Conservation (phyloP, 2,113 vertebrate genomes). For the Pristiophorus japonicus region DNA sequence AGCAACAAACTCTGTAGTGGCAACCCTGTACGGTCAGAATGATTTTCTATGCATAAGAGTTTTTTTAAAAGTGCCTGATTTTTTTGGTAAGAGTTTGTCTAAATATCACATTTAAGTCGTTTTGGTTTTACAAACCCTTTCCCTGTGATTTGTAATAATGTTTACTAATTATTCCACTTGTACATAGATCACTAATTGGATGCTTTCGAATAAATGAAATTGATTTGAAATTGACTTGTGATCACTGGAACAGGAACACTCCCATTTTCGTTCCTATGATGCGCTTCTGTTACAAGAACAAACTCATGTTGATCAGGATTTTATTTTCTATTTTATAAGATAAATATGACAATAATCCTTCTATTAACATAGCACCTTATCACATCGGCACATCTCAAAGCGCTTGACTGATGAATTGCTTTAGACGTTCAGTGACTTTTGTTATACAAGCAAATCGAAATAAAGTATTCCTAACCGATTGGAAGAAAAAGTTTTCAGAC, state of each 20-base stretch:
- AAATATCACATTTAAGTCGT: background rate
- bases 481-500: background rate
- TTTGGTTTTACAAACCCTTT: background rate
- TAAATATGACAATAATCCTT: background rate
- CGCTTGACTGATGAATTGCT: background rate
- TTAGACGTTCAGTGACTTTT: background rate
- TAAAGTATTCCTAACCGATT: background rate
- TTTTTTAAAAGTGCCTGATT: background rate
- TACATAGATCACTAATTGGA: background rate
- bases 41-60: background rate
- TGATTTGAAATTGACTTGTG: background rate
- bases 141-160: background rate
- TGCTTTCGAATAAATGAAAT: background rate
- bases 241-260: background rate
- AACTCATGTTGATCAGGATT: background rate
- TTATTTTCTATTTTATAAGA: background rate
- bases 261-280: background rate
- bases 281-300: background rate
- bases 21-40: background rate
- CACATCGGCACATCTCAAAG: background rate
- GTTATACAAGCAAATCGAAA: background rate
- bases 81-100: background rate
- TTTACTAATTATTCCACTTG: background rate
- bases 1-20: background rate
- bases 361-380: background rate